phyloP scores from a whole-genome alignment of 2,113 vertebrate genomes.

The Pyrgilauda ruficollis region DNA sequence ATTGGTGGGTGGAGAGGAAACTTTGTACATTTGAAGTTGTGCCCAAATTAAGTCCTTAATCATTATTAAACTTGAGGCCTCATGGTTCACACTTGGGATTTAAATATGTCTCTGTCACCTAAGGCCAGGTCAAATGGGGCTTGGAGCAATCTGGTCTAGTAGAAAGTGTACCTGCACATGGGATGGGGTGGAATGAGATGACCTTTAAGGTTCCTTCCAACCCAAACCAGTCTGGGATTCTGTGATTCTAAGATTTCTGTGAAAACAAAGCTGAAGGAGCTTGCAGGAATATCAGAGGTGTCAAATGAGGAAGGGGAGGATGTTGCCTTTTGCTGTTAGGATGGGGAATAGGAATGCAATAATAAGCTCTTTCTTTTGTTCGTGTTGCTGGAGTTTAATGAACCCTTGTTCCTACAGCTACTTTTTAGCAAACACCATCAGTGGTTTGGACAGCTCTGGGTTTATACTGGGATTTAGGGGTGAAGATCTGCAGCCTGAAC shows the following conservation, averaged over 20 bases:
- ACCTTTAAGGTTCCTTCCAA: background rate
- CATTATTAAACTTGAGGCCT: background rate
- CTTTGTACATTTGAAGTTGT: background rate
- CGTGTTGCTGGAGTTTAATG: background rate
- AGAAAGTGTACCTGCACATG: background rate
- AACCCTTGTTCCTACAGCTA: background rate
- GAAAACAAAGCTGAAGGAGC: background rate
- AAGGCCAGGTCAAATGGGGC: background rate
- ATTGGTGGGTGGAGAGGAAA: background rate
- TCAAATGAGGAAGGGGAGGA: accelerated
- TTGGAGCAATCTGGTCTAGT: background rate
- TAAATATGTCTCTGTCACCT: background rate
- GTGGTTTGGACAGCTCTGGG: background rate
- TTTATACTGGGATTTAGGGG: background rate
- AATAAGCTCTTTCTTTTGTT: background rate
- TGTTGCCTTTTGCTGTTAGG: background rate
- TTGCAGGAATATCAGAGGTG: background rate
- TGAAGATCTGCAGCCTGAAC: background rate
- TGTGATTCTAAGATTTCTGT: background rate
- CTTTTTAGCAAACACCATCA: background rate
- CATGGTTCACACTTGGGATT: background rate
- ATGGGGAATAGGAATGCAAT: background rate
- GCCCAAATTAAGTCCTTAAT: background rate
- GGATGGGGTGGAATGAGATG: background rate
- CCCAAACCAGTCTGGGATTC: background rate